Percentiles rank a stretch among this genome's conserved stretches.
Evolutionary conservation across 92 coral and sea anemone species (phyloP).

Genomic region (Epizoanthus fatuus): DNA sequence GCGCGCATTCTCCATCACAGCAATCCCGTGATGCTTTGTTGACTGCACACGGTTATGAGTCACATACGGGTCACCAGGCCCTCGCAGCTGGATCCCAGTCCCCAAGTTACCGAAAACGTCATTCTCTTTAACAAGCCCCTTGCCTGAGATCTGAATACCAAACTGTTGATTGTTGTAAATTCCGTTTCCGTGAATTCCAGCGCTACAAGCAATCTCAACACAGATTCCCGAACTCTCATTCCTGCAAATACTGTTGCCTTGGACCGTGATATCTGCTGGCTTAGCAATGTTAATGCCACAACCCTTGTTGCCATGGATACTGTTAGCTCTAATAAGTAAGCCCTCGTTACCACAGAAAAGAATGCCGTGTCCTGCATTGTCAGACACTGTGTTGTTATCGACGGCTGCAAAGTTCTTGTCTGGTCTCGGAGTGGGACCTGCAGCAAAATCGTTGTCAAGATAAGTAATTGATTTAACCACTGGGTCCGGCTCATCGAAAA

Average conservation of each 20-base stretch:
- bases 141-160: slow-evolving; percentile 88
- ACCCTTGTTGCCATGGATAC: slow-evolving; percentile 88
- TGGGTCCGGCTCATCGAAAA: too few relatives aligned
- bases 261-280: slow-evolving; percentile 93
- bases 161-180: slow-evolving; percentile 91
- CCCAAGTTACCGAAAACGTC: slow-evolving; percentile 86
- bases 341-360: slow-evolving; percentile 92
- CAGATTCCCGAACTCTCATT: slow-evolving; percentile 88
- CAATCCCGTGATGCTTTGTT: slow-evolving; percentile 78
- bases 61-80: slow-evolving; percentile 97
- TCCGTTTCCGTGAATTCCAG: slow-evolving; percentile 94
- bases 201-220: slow-evolving; percentile 81
- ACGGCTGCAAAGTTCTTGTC: slow-evolving; percentile 93
- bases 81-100: slow-evolving; percentile 86
- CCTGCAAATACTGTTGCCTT: slow-evolving; percentile 87
- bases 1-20: slow-evolving; percentile 88
- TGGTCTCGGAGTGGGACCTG: slow-evolving; percentile 83
- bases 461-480: too few relatives aligned
- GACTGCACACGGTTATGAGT: slow-evolving; percentile 91
- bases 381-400: slow-evolving; percentile 89
- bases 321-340: slow-evolving; percentile 88
- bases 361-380: slow-evolving; percentile 94
- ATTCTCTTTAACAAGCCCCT: slow-evolving; percentile 92
- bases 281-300: slow-evolving; percentile 93
- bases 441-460: not conserved